phyloP scores from a whole-genome alignment of 2,797 vertebrate species.

The Rhinichthys osculus region DNA sequence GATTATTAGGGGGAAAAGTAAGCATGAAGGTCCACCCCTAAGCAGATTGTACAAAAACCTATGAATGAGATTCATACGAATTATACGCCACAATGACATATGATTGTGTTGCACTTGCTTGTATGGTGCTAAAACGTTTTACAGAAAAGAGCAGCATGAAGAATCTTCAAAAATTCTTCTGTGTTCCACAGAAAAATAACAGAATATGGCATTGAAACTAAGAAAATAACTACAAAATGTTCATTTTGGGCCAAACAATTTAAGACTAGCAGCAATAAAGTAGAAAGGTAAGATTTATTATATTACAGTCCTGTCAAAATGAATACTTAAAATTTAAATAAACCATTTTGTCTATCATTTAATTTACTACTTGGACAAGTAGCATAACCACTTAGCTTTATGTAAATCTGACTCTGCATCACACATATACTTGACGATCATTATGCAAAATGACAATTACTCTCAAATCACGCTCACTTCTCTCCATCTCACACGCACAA shows the following conservation, averaged over 20 bases:
- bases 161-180: not conserved
- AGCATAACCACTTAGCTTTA: not conserved
- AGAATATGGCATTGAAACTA: not conserved
- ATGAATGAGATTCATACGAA: not conserved
- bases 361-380: not conserved
- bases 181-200: not conserved
- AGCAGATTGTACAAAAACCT: not conserved
- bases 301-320: not conserved
- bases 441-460: slow-evolving; percentile 2
- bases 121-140: not conserved
- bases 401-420: not conserved
- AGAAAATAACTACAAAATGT: not conserved
- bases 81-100: not conserved
- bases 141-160: not conserved
- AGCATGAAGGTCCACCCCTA: not conserved
- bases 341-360: not conserved
- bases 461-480: not conserved
- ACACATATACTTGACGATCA: not conserved
- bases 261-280: not conserved
- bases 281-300: not conserved
- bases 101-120: no score
- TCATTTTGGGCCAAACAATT: no score
- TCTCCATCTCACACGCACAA: slow-evolving; percentile 13
- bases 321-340: not conserved
- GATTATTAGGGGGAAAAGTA: not conserved